A percentile compares a stretch with the other conserved stretches of the same genome.
Conservation (phyloP, 2,113 vertebrate species). For the Takifugu flavidus region DNA sequence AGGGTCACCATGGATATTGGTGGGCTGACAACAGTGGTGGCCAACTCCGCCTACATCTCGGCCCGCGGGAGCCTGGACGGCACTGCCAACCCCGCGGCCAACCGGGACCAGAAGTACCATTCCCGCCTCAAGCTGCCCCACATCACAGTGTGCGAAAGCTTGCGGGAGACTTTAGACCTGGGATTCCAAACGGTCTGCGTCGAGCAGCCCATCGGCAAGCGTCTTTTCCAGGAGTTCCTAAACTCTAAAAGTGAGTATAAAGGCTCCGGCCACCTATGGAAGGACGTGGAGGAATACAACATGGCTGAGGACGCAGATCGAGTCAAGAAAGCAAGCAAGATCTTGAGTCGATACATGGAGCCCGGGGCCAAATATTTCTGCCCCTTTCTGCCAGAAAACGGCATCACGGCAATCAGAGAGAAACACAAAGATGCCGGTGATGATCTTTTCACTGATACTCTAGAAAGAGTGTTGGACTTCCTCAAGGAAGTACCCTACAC, state of each 20-base stretch:
- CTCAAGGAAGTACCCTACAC: constrained; percentile 72
- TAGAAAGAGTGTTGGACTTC: constrained; percentile 67
- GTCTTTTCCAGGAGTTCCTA: constrained; percentile 76
- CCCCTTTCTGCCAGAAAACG: constrained; percentile 70
- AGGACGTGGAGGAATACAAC: constrained; percentile 74
- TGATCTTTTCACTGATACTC: constrained; percentile 68
- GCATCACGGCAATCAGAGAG: constrained; percentile 74
- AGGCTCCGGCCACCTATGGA: constrained; percentile 72
- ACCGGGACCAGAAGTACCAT: constrained; percentile 75
- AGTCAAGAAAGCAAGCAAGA: constrained; percentile 66
- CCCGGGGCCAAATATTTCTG: constrained; percentile 69
- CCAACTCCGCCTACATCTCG: constrained; percentile 79
- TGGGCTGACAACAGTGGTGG: constrained; percentile 74
- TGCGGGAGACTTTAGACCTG: constrained; percentile 68
- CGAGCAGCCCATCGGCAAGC: constrained; percentile 77
- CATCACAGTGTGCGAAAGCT: constrained; percentile 74
- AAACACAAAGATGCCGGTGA: constrained; percentile 56
- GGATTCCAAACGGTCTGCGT: constrained; percentile 71
- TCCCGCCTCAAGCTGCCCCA: constrained; percentile 74
- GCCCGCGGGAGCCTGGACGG: constrained; percentile 75
- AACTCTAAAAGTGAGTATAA: constrained; percentile 66
- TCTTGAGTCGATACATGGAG: constrained; percentile 73
- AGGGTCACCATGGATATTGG: constrained; percentile 72
- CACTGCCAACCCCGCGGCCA: constrained; percentile 60
- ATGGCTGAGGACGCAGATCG: constrained; percentile 71